Percentiles rank a stretch among this genome's conserved stretches.
These are phyloP conservation scores for Peromyscus melanophrys DNA, from an alignment of 2,797 vertebrate genomes.

Conservation along the genomic window DNA sequence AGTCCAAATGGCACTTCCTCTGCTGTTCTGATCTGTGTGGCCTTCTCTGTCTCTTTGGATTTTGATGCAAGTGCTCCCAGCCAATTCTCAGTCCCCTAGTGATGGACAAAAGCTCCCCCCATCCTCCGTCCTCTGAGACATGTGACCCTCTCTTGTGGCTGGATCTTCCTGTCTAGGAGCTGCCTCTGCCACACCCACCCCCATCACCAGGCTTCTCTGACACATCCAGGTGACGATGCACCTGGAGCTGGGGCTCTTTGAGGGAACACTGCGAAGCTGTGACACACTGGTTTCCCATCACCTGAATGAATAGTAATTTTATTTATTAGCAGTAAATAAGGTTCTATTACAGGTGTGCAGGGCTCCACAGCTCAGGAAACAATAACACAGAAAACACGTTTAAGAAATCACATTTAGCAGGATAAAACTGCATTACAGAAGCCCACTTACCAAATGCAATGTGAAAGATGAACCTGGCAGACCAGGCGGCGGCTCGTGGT, in stretches of 20 bases:
- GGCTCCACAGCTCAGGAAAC: conserved; percentile 72
- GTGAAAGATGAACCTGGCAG: conserved; percentile 73
- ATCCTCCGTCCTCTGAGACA: neutral
- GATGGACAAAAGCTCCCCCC: neutral
- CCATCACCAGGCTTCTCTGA: conserved; percentile 31
- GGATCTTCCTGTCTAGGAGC: neutral
- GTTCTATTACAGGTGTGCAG: conserved; percentile 75
- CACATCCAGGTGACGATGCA: conserved; percentile 74
- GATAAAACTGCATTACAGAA: conserved; percentile 76
- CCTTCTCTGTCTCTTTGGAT: neutral
- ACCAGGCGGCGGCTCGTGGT: conserved; percentile 50
- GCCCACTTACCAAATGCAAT: conserved; percentile 79
- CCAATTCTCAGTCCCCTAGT: neutral
- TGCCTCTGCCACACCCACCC: neutral
- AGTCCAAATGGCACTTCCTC: neutral
- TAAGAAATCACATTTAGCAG: conserved; percentile 82
- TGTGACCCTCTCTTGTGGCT: neutral
- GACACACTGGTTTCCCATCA: conserved; percentile 73
- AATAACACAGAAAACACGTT: conserved; percentile 77
- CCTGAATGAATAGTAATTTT: conserved; percentile 78
- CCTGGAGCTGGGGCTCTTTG: conserved; percentile 70
- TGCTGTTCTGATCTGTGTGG: neutral
- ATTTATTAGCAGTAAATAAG: conserved; percentile 81
- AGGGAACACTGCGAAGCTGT: conserved; percentile 62
- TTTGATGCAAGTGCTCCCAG: neutral